phyloP scores from a whole-genome alignment of 2,888 invertebrate species.

The Bembecia ichneumoniformis region DNA sequence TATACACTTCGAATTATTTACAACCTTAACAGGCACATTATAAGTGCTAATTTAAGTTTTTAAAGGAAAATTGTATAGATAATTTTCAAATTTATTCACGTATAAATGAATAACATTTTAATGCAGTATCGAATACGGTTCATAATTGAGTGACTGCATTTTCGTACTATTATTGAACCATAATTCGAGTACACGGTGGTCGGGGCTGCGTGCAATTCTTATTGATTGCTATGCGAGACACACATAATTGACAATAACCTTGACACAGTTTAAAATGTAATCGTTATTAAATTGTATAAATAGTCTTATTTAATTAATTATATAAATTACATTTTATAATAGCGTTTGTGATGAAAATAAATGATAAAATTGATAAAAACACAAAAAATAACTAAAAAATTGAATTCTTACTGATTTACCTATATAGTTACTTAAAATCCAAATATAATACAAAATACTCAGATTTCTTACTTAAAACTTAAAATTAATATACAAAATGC shows the following conservation, averaged over 20 bases:
- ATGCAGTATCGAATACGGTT: not conserved
- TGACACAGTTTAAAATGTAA: slow-evolving; percentile 1
- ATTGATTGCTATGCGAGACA: slow-evolving; percentile 39
- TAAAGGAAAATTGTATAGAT: not conserved
- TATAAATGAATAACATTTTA: not conserved
- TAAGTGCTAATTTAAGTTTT: not conserved
- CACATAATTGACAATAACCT: slow-evolving; percentile 24
- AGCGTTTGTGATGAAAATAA: no score
- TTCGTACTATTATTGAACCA: not conserved
- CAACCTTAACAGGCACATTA: not conserved
- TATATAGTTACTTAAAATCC: no score
- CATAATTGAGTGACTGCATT: not conserved
- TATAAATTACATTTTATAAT: no score
- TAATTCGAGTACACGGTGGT: slow-evolving; percentile 4
- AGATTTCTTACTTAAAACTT: no score
- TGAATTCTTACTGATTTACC: no score
- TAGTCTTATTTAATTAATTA: no score
- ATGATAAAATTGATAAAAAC: no score
- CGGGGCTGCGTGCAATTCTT: slow-evolving; percentile 25
- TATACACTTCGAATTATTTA: not conserved
- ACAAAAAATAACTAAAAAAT: no score
- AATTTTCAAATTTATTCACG: no score
- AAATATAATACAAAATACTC: no score
- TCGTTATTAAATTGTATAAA: not conserved
- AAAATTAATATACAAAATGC: no score